Evolutionary conservation across 2,113 vertebrate genomes (phyloP).

Genomic region (Tichodroma muraria): DNA sequence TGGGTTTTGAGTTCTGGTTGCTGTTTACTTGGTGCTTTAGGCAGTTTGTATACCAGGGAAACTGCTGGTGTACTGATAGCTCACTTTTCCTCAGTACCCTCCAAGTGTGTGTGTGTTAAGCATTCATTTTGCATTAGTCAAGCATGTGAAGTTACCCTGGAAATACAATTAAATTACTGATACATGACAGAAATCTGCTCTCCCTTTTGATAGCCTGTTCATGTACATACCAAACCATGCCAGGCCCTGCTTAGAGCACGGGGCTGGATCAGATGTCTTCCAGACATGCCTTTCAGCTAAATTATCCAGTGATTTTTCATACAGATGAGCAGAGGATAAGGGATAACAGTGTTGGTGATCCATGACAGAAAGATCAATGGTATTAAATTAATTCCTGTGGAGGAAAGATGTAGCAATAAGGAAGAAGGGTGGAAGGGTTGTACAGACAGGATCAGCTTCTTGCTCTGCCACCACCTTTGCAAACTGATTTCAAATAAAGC

Average conservation of each 20-base stretch:
- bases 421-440: neutral
- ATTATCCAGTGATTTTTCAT: neutral
- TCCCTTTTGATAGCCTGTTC: neutral
- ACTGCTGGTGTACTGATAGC: fast-evolving
- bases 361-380: neutral
- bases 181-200: neutral
- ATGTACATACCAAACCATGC: neutral
- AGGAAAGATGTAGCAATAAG: neutral
- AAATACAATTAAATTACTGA: neutral
- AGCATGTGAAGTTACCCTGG: neutral
- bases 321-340: neutral
- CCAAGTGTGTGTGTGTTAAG: neutral
- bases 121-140: neutral
- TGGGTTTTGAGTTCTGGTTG: neutral
- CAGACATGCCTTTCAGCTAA: neutral
- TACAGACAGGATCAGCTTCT: neutral
- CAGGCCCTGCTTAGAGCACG: neutral
- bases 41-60: neutral
- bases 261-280: neutral
- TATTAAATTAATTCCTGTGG: neutral
- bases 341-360: neutral
- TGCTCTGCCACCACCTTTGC: neutral
- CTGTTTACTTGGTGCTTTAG: neutral
- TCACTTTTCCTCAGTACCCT: neutral
- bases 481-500: neutral